Evolutionary conservation across 2,113 vertebrate genomes (phyloP), one percentile per base, ranked within the genome.

Genomic region (Notothenia coriiceps): DNA sequence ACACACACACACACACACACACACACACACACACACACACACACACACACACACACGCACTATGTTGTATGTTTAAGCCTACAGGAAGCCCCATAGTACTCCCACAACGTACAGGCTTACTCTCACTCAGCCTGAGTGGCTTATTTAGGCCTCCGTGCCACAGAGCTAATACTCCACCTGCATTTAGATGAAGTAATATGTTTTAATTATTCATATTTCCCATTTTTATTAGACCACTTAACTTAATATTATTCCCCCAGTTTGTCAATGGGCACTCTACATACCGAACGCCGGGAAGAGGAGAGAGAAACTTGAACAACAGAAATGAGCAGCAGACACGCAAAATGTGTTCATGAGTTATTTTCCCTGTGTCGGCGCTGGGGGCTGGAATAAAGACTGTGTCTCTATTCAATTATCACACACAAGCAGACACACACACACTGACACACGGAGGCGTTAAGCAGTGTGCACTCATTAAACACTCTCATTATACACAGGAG

Each of bases 381-480:
- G 70, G 68, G 89, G 88, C 92, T 83, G 76, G 77, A 86, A 86
- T 75, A 74, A 90, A 83, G 84, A 82, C 86, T 90, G 68, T 86
- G 87, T 90, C 89, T 92, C 93, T 86, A 94, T 95, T 95, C 92
- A 94, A 90, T 94, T 94, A 93, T 91, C 82, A 88, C 57, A 68
- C 47, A 40, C 59, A 33, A 51, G 13, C 73, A 66, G 61, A n/a
- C 59, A 72, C 64, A 43, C 68, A 7, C 70, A 50, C 71, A 49
- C 69, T n/a, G 73, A 70, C 73, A 84, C 72, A 77, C 1, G 6
- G 55, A 74, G 80, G 83, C 83, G 83, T 93, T 90, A 91, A 95
- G 91, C 93, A 86, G 89, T 91, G 91, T 92, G 93, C 87, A 80
- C 88, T 94, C 93, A 94, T 94, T 94, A 95, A 94, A 91, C 88